A percentile compares a stretch with the other conserved stretches of the same genome.
phyloP scores from a whole-genome alignment of 2,888 invertebrate genomes.

The Leptura quadrifasciata region DNA sequence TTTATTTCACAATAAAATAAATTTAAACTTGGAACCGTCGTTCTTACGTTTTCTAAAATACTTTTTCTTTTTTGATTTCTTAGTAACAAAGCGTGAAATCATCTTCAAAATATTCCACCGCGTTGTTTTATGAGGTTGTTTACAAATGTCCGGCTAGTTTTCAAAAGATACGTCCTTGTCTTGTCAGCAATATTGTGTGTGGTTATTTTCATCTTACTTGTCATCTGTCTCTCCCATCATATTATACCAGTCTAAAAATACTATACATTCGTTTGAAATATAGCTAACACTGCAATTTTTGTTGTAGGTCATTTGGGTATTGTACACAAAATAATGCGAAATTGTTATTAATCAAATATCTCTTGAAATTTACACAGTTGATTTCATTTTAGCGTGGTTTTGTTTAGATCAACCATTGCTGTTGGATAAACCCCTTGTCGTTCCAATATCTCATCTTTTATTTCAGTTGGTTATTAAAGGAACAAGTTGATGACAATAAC shows the following conservation, averaged over 20 bases:
- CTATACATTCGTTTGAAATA: neutral
- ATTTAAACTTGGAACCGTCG: too few relatives aligned
- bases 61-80: neutral
- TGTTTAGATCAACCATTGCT: too few relatives aligned
- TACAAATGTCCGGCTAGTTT: conserved; percentile 14
- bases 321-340: neutral
- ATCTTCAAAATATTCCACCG: neutral
- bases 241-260: neutral
- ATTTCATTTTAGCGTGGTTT: too few relatives aligned
- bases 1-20: too few relatives aligned
- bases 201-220: conserved; percentile 5
- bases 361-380: too few relatives aligned
- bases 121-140: neutral
- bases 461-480: too few relatives aligned
- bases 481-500: too few relatives aligned
- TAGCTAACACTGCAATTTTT: neutral
- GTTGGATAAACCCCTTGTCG: too few relatives aligned
- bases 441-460: too few relatives aligned
- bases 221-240: conserved; percentile 10
- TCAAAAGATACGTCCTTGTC: conserved; percentile 9
- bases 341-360: neutral
- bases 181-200: conserved; percentile 13
- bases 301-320: neutral
- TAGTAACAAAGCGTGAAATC: neutral
- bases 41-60: too few relatives aligned